phyloP scores from a whole-genome alignment of 2,113 vertebrate species.

The Pao palembangensis region DNA sequence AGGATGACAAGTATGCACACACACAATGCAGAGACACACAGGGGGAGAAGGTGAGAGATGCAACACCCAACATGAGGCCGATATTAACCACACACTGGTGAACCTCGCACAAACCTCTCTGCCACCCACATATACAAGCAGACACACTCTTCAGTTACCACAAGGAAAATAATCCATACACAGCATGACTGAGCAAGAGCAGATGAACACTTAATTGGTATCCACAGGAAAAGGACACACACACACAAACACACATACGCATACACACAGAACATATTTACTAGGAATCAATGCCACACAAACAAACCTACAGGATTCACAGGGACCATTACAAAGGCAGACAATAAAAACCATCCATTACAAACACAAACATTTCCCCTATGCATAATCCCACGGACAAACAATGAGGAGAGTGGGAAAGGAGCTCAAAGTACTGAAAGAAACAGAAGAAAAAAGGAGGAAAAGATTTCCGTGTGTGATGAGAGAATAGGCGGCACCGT shows the following conservation, averaged over 20 bases:
- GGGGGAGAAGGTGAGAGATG: conserved; percentile 70
- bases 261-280: conserved; percentile 31
- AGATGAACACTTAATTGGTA: conserved; percentile 76
- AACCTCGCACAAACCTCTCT: conserved; percentile 61
- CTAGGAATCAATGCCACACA: conserved; percentile 53
- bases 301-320: conserved; percentile 51
- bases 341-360: conserved; percentile 54
- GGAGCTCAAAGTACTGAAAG: conserved; percentile 23
- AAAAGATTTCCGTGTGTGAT: conserved; percentile 27
- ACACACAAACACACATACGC: conserved; percentile 33
- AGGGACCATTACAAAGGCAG: conserved; percentile 44
- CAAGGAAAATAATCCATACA: conserved; percentile 69
- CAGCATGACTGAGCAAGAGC: conserved; percentile 72
- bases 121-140: conserved; percentile 40
- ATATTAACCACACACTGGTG: conserved; percentile 73
- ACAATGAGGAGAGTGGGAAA: conserved; percentile 41
- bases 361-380: conserved; percentile 51
- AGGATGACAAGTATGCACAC: conserved; percentile 55
- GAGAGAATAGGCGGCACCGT: conserved; percentile 59
- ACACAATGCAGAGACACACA: conserved; percentile 32
- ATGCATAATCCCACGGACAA: conserved; percentile 37
- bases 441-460: conserved; percentile 10
- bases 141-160: conserved; percentile 47
- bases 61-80: conserved; percentile 72
- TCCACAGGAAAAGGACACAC: conserved; percentile 64